Percentiles rank a stretch among this genome's conserved stretches.
These are phyloP conservation scores for Anser cygnoides DNA, from an alignment of 2,113 vertebrate genomes.

Conservation along the genomic window DNA sequence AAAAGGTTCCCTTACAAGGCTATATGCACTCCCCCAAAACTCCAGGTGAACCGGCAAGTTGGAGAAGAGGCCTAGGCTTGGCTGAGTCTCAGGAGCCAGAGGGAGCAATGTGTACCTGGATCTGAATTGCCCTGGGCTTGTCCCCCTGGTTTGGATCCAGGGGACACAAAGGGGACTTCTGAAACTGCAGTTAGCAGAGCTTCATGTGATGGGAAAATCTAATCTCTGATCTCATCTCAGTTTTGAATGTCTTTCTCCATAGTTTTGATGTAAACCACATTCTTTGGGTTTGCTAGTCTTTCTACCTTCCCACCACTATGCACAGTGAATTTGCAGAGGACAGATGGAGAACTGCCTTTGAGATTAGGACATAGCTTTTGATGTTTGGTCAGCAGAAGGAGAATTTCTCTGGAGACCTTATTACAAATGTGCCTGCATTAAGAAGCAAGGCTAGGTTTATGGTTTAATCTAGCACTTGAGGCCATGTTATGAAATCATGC, in stretches of 20 bases:
- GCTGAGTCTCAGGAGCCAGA: not conserved
- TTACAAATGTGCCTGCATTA: not conserved
- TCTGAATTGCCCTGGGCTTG: not conserved
- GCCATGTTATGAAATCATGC: not conserved
- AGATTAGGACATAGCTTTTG: not conserved
- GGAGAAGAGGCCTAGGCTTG: not conserved
- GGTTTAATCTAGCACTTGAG: not conserved
- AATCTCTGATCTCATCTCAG: constrained; percentile 11
- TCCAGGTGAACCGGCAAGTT: rapidly evolving
- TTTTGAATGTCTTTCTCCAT: constrained; percentile 13
- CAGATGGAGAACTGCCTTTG: not conserved
- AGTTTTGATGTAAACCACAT: not conserved
- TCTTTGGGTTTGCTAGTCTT: not conserved
- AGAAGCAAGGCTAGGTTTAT: not conserved
- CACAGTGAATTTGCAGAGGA: not conserved
- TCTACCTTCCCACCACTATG: not conserved
- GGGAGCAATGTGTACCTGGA: not conserved
- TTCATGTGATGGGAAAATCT: not conserved
- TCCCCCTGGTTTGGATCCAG: not conserved
- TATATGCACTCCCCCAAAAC: not conserved
- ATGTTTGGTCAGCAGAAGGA: not conserved
- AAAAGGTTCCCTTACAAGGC: not conserved
- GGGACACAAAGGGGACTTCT: not conserved
- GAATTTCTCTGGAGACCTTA: not conserved
- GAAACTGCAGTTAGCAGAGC: not conserved